These are phyloP conservation scores for Lepus americanus DNA, from an alignment of 2,113 vertebrate species.

Conservation along the genomic window DNA sequence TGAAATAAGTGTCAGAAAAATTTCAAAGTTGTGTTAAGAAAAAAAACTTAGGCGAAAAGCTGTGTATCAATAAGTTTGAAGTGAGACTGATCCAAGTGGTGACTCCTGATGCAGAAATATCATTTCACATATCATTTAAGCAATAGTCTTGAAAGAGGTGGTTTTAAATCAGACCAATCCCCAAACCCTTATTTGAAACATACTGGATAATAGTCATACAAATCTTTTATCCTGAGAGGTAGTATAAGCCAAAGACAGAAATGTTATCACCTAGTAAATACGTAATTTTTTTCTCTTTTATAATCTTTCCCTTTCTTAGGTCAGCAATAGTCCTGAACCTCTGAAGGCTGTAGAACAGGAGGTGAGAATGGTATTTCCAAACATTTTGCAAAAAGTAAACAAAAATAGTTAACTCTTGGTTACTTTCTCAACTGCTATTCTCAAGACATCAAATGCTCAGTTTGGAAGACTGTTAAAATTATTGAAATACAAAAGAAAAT, in stretches of 20 bases:
- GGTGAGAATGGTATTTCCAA: conserved; percentile 62
- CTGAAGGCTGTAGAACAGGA: conserved; percentile 69
- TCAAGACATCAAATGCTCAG: conserved; percentile 20
- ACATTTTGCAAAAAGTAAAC: conserved; percentile 24
- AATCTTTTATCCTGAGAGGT: neutral
- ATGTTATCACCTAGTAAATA: conserved; percentile 34
- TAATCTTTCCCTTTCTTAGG: conserved; percentile 66
- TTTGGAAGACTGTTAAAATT: neutral
- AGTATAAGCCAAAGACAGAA: conserved; percentile 22
- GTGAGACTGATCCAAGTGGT: neutral
- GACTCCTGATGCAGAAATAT: neutral
- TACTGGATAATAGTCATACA: neutral
- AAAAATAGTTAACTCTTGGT: conserved; percentile 52
- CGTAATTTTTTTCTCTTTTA: conserved; percentile 48
- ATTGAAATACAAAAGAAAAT: conserved; percentile 50
- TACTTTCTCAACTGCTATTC: conserved; percentile 39
- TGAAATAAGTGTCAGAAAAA: conserved; percentile 15
- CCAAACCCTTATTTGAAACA: conserved; percentile 30
- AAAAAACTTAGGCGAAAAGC: neutral
- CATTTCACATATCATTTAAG: neutral
- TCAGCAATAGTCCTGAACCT: conserved; percentile 58
- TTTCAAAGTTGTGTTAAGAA: neutral
- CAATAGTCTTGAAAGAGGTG: neutral
- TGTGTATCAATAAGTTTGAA: neutral
- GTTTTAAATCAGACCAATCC: neutral